phyloP scores from a whole-genome alignment of 2,113 vertebrate species.

The Macquaria ambigua region DNA sequence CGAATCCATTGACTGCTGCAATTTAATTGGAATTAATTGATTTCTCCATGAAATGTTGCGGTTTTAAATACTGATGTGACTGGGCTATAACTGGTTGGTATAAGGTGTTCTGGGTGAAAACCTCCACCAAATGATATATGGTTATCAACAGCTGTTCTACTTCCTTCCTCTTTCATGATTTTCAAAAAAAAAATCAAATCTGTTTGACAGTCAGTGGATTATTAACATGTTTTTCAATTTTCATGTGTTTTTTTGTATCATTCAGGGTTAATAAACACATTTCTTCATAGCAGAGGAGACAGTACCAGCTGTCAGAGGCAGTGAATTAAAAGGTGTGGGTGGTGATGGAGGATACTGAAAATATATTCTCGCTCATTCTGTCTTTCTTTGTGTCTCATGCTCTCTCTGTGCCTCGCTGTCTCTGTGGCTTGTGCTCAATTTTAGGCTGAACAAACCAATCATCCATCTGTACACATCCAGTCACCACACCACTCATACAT shows the following conservation, averaged over 20 bases:
- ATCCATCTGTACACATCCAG: not conserved
- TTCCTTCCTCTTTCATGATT: not conserved
- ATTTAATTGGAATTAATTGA: not conserved
- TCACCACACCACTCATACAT: not conserved
- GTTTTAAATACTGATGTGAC: not conserved
- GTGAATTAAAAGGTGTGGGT: conserved; percentile 26
- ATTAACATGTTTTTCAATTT: not conserved
- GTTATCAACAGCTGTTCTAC: not conserved
- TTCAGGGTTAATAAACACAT: not conserved
- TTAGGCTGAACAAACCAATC: not conserved
- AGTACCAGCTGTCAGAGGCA: not conserved
- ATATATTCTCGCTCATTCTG: conserved; percentile 22
- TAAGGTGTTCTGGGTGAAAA: not conserved
- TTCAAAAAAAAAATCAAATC: not conserved
- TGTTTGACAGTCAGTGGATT: not conserved
- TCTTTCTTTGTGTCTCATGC: not conserved
- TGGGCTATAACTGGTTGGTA: not conserved
- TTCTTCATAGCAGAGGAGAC: not conserved
- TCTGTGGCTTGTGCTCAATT: conserved; percentile 5
- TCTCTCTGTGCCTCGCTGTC: not conserved
- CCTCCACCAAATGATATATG: not conserved
- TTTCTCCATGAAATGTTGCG: not conserved
- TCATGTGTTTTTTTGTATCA: not conserved
- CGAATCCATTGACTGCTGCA: not conserved
- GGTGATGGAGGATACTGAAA: conserved; percentile 18